Conservation (phyloP, 2,113 vertebrate species). For the Sceloporus undulatus region DNA sequence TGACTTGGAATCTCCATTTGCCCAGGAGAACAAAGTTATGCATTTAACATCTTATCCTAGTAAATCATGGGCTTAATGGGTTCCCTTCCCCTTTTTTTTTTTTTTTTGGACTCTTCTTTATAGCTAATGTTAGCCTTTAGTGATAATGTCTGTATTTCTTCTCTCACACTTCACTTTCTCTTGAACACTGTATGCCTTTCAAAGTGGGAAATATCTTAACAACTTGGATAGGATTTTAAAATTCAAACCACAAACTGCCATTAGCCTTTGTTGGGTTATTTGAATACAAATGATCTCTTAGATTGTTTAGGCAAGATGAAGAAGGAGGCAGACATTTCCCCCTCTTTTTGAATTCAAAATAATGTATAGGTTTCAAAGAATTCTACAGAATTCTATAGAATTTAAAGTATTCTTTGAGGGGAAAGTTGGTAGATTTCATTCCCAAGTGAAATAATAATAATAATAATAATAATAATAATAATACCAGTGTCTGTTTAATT, state of each 20-base stretch:
- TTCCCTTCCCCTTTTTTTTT: slow-evolving; percentile 23
- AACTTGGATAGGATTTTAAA: slow-evolving; percentile 36
- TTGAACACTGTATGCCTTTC: slow-evolving; percentile 12
- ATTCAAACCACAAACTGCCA: slow-evolving; percentile 26
- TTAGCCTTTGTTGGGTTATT: slow-evolving; percentile 28
- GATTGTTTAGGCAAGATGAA: neutral
- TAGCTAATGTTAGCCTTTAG: slow-evolving; percentile 25
- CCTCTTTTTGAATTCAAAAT: neutral
- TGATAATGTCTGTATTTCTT: slow-evolving; percentile 36
- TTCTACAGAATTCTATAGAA: slow-evolving; percentile 1
- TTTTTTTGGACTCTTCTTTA: slow-evolving; percentile 32
- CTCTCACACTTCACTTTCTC: slow-evolving; percentile 32
- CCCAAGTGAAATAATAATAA: neutral
- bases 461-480: neutral
- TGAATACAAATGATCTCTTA: slow-evolving; percentile 18
- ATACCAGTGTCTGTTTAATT: slow-evolving; percentile 15
- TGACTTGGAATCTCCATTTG: slow-evolving; percentile 51
- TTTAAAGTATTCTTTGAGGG: neutral
- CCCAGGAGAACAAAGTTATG: slow-evolving; percentile 30
- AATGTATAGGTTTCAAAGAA: neutral
- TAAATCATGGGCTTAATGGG: slow-evolving; percentile 49
- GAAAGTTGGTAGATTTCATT: no score
- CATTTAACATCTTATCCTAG: slow-evolving; percentile 52
- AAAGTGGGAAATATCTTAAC: slow-evolving; percentile 42
- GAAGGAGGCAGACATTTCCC: neutral